Percentiles rank a stretch among this genome's conserved stretches.
These are phyloP conservation scores for Julus scanicus DNA, from an alignment of 2,888 invertebrate species.

Conservation along the genomic window DNA sequence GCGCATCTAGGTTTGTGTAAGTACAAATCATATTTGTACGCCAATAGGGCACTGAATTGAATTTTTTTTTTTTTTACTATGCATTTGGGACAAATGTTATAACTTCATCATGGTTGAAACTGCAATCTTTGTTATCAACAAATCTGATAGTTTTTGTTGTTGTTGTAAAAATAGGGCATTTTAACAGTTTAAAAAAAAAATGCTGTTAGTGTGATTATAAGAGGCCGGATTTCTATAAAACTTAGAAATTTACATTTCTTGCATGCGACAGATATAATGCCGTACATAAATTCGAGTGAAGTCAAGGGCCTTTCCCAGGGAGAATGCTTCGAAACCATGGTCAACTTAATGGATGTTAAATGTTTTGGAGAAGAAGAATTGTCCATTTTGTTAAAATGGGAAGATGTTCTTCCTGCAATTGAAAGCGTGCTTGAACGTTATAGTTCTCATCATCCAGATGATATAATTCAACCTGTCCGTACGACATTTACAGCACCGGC, in stretches of 20 bases:
- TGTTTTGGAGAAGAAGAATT: slow-evolving; percentile 29
- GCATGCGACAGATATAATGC: neutral
- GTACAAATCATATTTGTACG: too few species aligned
- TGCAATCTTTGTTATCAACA: too few species aligned
- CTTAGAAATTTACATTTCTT: neutral
- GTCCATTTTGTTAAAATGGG: neutral
- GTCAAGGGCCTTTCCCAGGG: neutral
- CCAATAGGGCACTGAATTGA: too few species aligned
- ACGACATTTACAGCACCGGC: neutral
- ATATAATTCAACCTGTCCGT: slow-evolving; percentile 1
- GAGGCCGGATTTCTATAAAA: too few species aligned
- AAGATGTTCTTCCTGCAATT: neutral
- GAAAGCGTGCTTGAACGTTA: neutral
- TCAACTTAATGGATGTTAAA: neutral
- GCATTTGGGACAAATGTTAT: too few species aligned
- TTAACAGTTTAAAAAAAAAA: too few species aligned
- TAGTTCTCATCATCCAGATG: neutral
- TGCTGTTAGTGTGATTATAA: too few species aligned
- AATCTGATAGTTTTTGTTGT: too few species aligned
- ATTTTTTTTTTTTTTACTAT: too few species aligned
- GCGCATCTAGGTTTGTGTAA: too few species aligned
- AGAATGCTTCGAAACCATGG: neutral
- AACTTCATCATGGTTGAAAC: too few species aligned
- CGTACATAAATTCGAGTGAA: neutral
- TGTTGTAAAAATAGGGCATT: too few species aligned